Percentiles rank a stretch among this genome's conserved stretches.
Conservation (phyloP, 2,888 invertebrate genomes). For the Parnassius glacialis region DNA sequence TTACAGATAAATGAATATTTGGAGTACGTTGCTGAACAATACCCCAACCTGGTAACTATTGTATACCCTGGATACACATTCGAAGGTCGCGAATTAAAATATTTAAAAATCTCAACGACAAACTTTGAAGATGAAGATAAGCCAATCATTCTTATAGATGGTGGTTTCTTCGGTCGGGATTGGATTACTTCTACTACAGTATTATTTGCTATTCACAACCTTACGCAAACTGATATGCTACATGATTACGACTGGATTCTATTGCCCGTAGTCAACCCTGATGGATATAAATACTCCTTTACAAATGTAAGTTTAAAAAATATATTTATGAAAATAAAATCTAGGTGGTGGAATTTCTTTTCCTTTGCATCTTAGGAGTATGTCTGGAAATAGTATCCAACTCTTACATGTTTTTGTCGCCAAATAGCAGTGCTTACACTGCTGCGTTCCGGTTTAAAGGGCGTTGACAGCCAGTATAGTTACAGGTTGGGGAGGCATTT, state of each 20-base stretch:
- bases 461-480: too few species aligned
- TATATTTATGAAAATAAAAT: too few species aligned
- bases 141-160: constrained; percentile 82
- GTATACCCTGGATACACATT: constrained; percentile 25
- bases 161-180: constrained; percentile 84
- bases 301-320: constrained; percentile 51
- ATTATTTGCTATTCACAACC: constrained; percentile 82
- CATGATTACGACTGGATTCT: constrained; percentile 84
- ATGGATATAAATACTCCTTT: constrained; percentile 84
- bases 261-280: constrained; percentile 85
- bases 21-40: constrained; percentile 22
- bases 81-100: constrained; percentile 28
- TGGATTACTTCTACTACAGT: constrained; percentile 86
- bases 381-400: too few species aligned
- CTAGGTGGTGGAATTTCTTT: too few species aligned
- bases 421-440: too few species aligned
- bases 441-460: too few species aligned
- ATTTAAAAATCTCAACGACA: constrained; percentile 29
- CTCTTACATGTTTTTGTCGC: too few species aligned
- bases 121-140: constrained; percentile 43
- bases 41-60: constrained; percentile 27
- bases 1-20: constrained; percentile 30
- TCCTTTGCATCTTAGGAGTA: too few species aligned
- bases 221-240: constrained; percentile 74
- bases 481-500: too few species aligned